These are phyloP conservation scores for Pelodiscus sinensis DNA, from an alignment of 2,113 vertebrate species.

Conservation along the genomic window DNA sequence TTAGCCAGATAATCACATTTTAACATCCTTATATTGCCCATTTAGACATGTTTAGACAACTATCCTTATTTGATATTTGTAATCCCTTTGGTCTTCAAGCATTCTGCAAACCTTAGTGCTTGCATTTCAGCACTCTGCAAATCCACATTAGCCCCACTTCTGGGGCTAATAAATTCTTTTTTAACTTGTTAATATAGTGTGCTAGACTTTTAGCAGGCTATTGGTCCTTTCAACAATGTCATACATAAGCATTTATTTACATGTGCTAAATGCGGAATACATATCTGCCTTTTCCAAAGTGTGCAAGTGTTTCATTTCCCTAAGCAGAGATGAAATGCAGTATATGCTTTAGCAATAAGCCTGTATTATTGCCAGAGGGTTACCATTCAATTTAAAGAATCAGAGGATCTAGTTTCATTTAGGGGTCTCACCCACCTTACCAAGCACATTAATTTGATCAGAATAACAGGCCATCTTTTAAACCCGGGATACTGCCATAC, in stretches of 20 bases:
- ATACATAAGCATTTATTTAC: background rate
- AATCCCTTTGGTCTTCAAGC: fast-evolving
- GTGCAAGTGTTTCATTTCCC: background rate
- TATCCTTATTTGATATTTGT: background rate
- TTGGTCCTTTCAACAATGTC: background rate
- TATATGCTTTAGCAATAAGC: background rate
- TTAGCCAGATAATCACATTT: too few species aligned
- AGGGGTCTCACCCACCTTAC: background rate
- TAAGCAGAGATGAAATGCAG: background rate
- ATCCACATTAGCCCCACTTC: background rate
- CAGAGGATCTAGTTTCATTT: background rate
- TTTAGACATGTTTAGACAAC: background rate
- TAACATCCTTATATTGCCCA: background rate
- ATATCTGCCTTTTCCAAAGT: background rate
- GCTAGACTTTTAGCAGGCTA: background rate
- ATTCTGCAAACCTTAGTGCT: background rate
- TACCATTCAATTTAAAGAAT: background rate
- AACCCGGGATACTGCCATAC: background rate
- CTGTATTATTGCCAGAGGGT: background rate
- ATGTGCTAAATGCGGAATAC: background rate
- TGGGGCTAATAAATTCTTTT: background rate
- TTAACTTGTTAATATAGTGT: background rate
- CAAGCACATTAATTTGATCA: background rate
- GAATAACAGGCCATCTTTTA: background rate
- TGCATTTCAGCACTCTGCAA: background rate